A percentile compares a stretch with the other conserved stretches of the same genome.
Conservation (phyloP, 1,140 invertebrate species). For the Psilanteris sp. region DNA sequence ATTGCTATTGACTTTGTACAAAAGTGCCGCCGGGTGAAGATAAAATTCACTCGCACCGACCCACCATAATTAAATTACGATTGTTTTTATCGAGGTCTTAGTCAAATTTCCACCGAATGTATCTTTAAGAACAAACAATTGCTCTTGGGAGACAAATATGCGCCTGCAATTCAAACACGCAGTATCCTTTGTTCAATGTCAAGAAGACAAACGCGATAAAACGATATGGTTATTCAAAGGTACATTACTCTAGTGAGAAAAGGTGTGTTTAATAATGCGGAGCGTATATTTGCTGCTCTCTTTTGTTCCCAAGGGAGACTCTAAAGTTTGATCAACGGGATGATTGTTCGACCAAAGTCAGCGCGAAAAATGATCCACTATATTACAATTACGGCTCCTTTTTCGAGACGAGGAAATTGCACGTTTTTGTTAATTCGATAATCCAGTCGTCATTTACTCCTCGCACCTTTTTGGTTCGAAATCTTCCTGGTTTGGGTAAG, state of each 20-base stretch:
- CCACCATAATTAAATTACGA: too few species aligned
- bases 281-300: conserved; percentile 17
- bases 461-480: too few species aligned
- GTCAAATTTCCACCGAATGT: conserved; percentile 13
- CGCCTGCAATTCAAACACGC: conserved; percentile 26
- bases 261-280: conserved; percentile 48
- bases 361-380: conserved; percentile 10
- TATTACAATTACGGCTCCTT: conserved; percentile 16
- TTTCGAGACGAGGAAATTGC: conserved; percentile 1
- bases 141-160: conserved; percentile 17
- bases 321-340: conserved; percentile 39
- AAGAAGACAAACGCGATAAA: conserved; percentile 53
- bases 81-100: conserved; percentile 10
- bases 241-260: conserved; percentile 41
- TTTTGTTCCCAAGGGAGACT: conserved; percentile 30
- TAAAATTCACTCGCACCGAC: too few species aligned
- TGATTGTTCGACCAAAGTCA: conserved; percentile 41
- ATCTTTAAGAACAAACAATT: conserved; percentile 25
- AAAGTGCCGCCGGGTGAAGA: too few species aligned
- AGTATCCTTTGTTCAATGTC: conserved; percentile 38
- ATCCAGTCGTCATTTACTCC: too few species aligned
- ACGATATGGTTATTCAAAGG: conserved; percentile 51
- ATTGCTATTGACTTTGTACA: too few species aligned
- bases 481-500: too few species aligned
- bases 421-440: too few species aligned